A percentile compares a stretch with the other conserved stretches of the same genome.
These are phyloP conservation scores for Thinocorus orbignyianus DNA, from an alignment of 2,113 vertebrate species.

Conservation along the genomic window DNA sequence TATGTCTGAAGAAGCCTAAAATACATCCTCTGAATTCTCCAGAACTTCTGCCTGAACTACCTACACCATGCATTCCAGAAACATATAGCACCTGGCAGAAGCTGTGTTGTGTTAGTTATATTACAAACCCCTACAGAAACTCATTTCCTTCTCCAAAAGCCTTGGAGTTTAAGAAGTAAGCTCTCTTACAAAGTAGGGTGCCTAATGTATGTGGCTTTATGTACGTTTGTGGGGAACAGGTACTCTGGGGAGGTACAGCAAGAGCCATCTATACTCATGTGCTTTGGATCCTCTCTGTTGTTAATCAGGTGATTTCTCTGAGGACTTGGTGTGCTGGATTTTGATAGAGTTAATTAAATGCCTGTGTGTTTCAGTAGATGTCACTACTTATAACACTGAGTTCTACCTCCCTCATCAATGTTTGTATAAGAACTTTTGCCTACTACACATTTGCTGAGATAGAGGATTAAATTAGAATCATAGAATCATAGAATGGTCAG, in stretches of 20 bases:
- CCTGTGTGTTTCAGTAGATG: background rate
- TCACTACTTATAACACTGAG: background rate
- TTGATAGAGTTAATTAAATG: background rate
- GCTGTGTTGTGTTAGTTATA: background rate
- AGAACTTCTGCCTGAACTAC: background rate
- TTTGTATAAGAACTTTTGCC: background rate
- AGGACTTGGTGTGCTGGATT: background rate
- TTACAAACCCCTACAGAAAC: background rate
- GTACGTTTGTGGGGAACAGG: background rate
- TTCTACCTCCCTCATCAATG: background rate
- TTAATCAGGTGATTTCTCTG: background rate
- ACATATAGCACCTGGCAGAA: background rate
- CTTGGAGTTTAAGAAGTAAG: background rate
- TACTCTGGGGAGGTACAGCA: background rate
- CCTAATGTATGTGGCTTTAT: background rate
- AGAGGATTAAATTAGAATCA: background rate
- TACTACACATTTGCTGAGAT: background rate
- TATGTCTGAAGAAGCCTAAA: background rate
- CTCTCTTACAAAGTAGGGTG: background rate
- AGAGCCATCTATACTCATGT: background rate
- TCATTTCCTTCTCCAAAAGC: background rate
- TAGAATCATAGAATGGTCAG: no score
- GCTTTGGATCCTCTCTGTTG: background rate
- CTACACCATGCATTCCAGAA: background rate
- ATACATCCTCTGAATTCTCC: background rate